A percentile compares a stretch with the other conserved stretches of the same genome.
Conservation (phyloP, 2,888 invertebrate species). For the Plebejus argus region DNA sequence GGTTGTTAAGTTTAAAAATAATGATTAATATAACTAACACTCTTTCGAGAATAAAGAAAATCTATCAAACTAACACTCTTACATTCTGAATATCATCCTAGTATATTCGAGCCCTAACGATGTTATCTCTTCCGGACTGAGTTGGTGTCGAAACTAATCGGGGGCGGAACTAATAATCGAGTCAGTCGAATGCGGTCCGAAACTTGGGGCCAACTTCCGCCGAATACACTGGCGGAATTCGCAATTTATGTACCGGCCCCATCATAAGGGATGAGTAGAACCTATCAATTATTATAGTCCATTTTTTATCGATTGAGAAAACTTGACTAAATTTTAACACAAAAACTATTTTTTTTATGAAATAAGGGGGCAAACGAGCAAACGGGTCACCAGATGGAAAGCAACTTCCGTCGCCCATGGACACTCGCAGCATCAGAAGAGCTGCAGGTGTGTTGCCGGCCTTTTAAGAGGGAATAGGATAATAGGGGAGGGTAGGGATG, state of each 20-base stretch:
- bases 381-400: no score
- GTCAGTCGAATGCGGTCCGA: constrained; percentile 70
- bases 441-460: no score
- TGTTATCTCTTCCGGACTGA: constrained; percentile 44
- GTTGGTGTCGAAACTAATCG: constrained; percentile 68
- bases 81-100: neutral
- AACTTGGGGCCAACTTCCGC: constrained; percentile 51
- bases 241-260: neutral
- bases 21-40: no score
- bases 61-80: neutral
- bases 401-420: no score
- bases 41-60: neutral
- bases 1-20: no score
- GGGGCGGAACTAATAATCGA: constrained; percentile 57
- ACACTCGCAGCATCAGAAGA: no score
- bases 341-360: neutral
- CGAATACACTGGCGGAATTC: constrained; percentile 24
- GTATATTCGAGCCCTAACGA: neutral
- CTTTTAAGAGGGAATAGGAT: no score
- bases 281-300: neutral
- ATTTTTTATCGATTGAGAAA: neutral
- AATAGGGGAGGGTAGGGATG: no score
- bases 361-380: no score
- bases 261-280: neutral
- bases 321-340: neutral